A percentile compares a stretch with the other conserved stretches of the same genome.
These are phyloP conservation scores for Diuraphis noxia DNA, from an alignment of 1,140 invertebrate species.

Conservation along the genomic window DNA sequence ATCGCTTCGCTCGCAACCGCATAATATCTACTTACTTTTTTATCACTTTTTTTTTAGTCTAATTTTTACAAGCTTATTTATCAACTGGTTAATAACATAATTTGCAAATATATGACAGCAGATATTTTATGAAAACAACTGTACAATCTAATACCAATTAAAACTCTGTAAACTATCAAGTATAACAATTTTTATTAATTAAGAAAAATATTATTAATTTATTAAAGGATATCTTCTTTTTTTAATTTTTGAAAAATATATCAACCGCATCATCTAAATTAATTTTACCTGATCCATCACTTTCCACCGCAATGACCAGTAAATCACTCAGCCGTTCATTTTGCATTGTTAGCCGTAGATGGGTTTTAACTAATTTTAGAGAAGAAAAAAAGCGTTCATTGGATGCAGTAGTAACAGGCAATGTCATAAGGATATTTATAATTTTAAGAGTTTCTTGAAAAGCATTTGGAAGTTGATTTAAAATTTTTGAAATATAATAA, in stretches of 20 bases:
- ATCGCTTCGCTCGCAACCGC: too few species aligned
- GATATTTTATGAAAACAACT: too few species aligned
- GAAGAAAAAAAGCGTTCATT: background rate
- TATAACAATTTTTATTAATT: too few species aligned
- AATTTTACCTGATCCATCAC: background rate
- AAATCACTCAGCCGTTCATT: slow-evolving; percentile 15
- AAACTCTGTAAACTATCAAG: too few species aligned
- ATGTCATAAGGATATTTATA: slow-evolving; percentile 7
- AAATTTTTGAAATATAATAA: slow-evolving; percentile 6
- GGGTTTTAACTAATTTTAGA: background rate
- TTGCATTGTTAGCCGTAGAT: background rate
- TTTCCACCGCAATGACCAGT: background rate
- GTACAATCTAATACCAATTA: too few species aligned
- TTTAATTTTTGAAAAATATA: slow-evolving; percentile 1
- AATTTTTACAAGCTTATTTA: too few species aligned
- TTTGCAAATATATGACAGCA: too few species aligned
- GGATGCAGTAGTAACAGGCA: background rate
- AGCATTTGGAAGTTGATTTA: background rate
- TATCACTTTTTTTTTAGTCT: too few species aligned
- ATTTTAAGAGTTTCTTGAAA: slow-evolving; percentile 22
- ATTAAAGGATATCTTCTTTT: background rate
- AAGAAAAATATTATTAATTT: background rate
- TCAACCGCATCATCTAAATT: background rate
- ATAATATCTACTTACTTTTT: too few species aligned
- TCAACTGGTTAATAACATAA: too few species aligned